These are phyloP conservation scores for Monomorium pharaonis DNA, from an alignment of 1,140 invertebrate genomes.

Conservation along the genomic window DNA sequence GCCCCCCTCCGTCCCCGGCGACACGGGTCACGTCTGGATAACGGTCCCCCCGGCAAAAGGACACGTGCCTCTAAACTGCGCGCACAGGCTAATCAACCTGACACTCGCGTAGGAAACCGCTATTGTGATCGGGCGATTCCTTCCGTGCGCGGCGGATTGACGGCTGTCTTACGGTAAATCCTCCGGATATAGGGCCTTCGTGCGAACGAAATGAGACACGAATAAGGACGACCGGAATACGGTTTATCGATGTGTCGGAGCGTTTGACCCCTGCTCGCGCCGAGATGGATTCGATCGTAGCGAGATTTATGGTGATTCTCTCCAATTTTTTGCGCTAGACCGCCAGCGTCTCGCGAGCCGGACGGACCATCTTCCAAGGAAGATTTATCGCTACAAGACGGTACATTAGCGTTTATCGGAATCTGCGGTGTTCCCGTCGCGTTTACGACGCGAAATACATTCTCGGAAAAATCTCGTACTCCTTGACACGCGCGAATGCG, in stretches of 20 bases:
- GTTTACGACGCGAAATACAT: slow-evolving; percentile 2
- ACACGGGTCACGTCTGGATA: slow-evolving; percentile 72
- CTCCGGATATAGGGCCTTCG: neutral
- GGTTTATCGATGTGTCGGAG: neutral
- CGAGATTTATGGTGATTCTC: slow-evolving; percentile 13
- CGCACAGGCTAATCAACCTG: slow-evolving; percentile 67
- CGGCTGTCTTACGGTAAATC: slow-evolving; percentile 23
- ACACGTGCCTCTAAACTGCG: slow-evolving; percentile 69
- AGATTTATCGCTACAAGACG: slow-evolving; percentile 28
- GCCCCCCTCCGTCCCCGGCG: slow-evolving; percentile 26
- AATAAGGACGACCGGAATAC: neutral
- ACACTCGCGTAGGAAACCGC: slow-evolving; percentile 52
- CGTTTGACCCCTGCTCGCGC: neutral
- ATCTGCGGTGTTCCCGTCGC: neutral
- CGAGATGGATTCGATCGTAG: neutral
- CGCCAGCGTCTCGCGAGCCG: neutral
- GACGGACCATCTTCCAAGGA: neutral
- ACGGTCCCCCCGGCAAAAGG: slow-evolving; percentile 66
- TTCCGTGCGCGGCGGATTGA: slow-evolving; percentile 27
- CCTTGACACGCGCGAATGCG: slow-evolving; percentile 47
- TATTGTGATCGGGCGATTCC: slow-evolving; percentile 59
- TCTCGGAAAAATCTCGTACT: slow-evolving; percentile 37
- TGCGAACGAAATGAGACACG: slow-evolving; percentile 11
- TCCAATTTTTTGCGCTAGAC: neutral
- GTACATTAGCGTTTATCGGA: slow-evolving; percentile 19